phyloP scores from a whole-genome alignment of 2,888 invertebrate genomes.

The Tenthredo livida region DNA sequence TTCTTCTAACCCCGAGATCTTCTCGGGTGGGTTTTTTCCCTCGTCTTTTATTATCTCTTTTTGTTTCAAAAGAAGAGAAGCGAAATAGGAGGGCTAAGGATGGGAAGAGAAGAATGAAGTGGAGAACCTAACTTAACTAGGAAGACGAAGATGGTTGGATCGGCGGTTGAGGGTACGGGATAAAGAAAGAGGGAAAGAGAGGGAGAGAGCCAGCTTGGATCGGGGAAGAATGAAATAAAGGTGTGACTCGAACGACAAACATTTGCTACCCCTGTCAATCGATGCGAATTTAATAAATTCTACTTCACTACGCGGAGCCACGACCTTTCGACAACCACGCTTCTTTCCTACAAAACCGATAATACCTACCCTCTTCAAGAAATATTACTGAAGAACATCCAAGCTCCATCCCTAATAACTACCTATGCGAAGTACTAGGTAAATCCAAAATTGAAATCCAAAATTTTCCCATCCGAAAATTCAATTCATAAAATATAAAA shows the following conservation, averaged over 20 bases:
- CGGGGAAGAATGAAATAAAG: constrained; percentile 56
- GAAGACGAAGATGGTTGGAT: constrained; percentile 36
- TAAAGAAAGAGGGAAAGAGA: not conserved
- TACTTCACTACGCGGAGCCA: constrained; percentile 26
- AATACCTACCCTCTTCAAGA: constrained; percentile 40
- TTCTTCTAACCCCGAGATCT: not conserved
- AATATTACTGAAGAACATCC: constrained; percentile 11
- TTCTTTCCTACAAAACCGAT: constrained; percentile 1
- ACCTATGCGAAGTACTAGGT: too few species aligned
- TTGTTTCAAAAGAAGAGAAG: not conserved
- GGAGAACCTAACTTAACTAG: constrained; percentile 37
- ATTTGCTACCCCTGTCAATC: constrained; percentile 56
- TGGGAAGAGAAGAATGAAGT: not conserved
- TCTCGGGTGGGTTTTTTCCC: not conserved
- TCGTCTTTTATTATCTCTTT: not conserved
- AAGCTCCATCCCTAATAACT: not conserved
- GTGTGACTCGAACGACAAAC: constrained; percentile 60
- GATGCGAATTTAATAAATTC: constrained; percentile 57
- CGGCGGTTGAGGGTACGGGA: constrained; percentile 7
- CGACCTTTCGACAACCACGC: constrained; percentile 28
- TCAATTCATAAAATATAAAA: too few species aligned
- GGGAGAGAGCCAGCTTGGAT: not conserved
- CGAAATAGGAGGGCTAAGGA: not conserved
- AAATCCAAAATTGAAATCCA: too few species aligned
- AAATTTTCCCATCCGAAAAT: too few species aligned